Evolutionary conservation across 2,888 invertebrate genomes (phyloP), one percentile per base, ranked within the genome.

Genomic region (Dolichopus griseipennis): DNA sequence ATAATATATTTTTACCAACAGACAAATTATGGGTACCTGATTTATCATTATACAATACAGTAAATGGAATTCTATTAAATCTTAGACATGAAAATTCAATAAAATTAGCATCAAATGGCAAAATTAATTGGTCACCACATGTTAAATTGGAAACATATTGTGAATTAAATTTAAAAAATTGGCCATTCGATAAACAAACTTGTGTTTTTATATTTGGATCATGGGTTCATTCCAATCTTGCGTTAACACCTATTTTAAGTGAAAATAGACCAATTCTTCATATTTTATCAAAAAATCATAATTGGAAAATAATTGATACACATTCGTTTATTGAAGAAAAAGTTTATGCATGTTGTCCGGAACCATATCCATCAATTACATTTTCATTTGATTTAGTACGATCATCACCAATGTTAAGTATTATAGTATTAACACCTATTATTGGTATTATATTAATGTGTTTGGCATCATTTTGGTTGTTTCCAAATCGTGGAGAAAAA

Each of bases 1-100:
- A 81, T 65, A 78, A 78, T 66, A 81, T 88, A 33, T 84, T 87
- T 75, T 82, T 88, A 73, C 85, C 85, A 18, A 87, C 86, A 72
- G 89, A 88, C 77, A 88, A 89, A 75, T 83, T 91, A 72, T 92
- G 92, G 90, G 85, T 86, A 78, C 92, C 91, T 6, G 92, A 90
- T 78, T 83, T 92, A 70, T 83, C 84, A 72, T 82, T 90, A 41
- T 87, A 88, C 73, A 91, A 90, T 79, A 87, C 88, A 72, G 86
- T 87, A 0, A 83, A 84, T 18, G 84, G 85, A 63, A 84, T 83
- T 69, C 83, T 84, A 12, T 83, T 86, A 33, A 86, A 85, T 72
- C 84, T 85, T 73, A 86, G 84, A 73, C 86, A 85, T 1, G 85
- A 85, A 74, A 84, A 85, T 0, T 83, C 85, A 71, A 83, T 84